Evolutionary conservation across 2,888 invertebrate species (phyloP), one percentile per base, ranked within the genome.

Genomic region (Achlya flavicornis): DNA sequence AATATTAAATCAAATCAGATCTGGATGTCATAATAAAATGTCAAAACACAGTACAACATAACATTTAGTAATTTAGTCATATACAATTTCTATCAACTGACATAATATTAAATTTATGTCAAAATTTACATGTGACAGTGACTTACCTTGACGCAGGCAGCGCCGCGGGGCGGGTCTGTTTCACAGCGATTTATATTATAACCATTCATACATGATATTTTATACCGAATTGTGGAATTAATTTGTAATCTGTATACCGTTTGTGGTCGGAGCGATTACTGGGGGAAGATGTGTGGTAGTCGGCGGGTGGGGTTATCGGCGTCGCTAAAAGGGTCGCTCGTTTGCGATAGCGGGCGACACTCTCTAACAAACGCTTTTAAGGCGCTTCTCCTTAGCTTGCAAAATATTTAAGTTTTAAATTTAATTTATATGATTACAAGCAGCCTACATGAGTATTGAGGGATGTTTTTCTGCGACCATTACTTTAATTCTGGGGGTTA

Each of bases 291-390:
- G 4, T 10, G 19, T 53, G 19, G 48, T 5, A 4, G 16, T 2
- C 26, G 38, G 10, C 11, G 58, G 4, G 33, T 16, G 43, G 60
- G 43, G 60, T 60, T 60, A 60, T 60, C 60, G 7, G n/a, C 14
- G 16, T 43, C 60, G 43, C 60, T 60, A 60, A 60, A 60, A 60
- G 60, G 60, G 60, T 60, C 60, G 26, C 60, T 41, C 60, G 53
- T 53, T 53, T 53, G 19, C 8, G 53, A 53, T 16, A 16, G n/a
- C 19, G 16, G 19, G 19, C 19, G 53, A 10, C 46, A n/a, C 48
- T 48, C 48, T 48, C 53, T 8, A 53, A 19, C 19, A 19, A 53
- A 7, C 19, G 53, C 10, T 53, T 53, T 19, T 53, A 53, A 16
- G 53, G 19, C 53, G 6, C 46, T n/a, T n/a, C 46, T 41, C n/a